These are phyloP conservation scores for Dicerorhinus sumatrensis DNA, from an alignment of 2,113 vertebrate species.

Conservation along the genomic window DNA sequence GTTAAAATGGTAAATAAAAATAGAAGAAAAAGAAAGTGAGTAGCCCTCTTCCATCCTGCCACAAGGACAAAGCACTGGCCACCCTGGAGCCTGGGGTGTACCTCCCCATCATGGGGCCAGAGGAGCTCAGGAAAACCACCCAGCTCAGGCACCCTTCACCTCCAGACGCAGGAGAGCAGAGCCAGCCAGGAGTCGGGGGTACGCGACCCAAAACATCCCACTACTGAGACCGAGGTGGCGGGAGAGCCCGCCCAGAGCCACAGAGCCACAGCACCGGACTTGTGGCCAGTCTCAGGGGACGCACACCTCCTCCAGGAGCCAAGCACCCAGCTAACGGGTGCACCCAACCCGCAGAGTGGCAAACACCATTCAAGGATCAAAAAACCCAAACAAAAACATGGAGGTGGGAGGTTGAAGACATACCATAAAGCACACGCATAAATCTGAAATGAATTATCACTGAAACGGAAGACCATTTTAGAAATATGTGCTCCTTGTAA, in stretches of 20 bases:
- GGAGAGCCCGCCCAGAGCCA: neutral
- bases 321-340: neutral
- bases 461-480: neutral
- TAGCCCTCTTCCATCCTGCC: neutral
- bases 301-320: neutral
- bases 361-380: neutral
- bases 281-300: no score
- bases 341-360: neutral
- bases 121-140: neutral
- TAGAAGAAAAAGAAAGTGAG: neutral
- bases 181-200: neutral
- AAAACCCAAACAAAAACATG: neutral
- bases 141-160: neutral
- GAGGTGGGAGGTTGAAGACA: neutral
- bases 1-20: neutral
- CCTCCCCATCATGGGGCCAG: neutral
- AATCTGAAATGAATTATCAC: slow-evolving; percentile 12
- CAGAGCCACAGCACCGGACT: neutral
- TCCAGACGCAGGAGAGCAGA: neutral
- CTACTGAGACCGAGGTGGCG: neutral
- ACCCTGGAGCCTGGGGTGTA: neutral
- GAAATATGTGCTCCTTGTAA: neutral
- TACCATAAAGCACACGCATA: neutral
- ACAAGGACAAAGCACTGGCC: neutral
- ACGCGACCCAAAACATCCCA: neutral